These are phyloP conservation scores for Boulengeromyrus knoepffleri DNA, from an alignment of 2,113 vertebrate species.

Conservation along the genomic window DNA sequence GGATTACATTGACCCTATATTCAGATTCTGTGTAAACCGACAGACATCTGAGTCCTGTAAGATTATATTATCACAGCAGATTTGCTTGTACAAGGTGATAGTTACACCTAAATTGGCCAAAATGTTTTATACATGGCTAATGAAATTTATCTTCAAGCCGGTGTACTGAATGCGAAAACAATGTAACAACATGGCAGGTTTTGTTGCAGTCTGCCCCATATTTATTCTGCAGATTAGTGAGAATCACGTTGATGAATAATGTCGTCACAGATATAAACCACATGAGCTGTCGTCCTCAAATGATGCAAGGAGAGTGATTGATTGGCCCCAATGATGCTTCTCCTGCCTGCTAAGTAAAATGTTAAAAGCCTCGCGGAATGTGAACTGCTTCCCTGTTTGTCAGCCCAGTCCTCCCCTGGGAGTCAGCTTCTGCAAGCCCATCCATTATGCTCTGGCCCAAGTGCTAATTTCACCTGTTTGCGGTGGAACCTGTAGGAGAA, in stretches of 20 bases:
- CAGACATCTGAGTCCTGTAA: neutral
- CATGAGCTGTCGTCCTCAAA: neutral
- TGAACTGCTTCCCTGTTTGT: neutral
- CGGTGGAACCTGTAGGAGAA: neutral
- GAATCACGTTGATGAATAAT: neutral
- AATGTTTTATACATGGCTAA: neutral
- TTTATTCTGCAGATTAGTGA: neutral
- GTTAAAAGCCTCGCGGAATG: neutral
- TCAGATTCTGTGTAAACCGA: neutral
- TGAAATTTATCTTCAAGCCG: neutral
- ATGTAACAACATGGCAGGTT: neutral
- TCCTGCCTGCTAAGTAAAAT: neutral
- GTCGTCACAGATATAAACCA: neutral
- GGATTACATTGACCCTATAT: neutral
- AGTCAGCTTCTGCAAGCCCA: neutral
- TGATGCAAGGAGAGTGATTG: neutral
- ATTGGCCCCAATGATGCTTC: neutral
- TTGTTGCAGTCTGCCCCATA: neutral
- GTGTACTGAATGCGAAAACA: neutral
- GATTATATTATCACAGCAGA: neutral
- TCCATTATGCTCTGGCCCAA: neutral
- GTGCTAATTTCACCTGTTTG: conserved; percentile 1
- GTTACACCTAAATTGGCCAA: neutral
- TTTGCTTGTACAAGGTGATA: neutral
- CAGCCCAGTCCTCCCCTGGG: neutral